Evolutionary conservation across 2,797 vertebrate genomes (phyloP).

Genomic region (Gymnothorax javanicus): DNA sequence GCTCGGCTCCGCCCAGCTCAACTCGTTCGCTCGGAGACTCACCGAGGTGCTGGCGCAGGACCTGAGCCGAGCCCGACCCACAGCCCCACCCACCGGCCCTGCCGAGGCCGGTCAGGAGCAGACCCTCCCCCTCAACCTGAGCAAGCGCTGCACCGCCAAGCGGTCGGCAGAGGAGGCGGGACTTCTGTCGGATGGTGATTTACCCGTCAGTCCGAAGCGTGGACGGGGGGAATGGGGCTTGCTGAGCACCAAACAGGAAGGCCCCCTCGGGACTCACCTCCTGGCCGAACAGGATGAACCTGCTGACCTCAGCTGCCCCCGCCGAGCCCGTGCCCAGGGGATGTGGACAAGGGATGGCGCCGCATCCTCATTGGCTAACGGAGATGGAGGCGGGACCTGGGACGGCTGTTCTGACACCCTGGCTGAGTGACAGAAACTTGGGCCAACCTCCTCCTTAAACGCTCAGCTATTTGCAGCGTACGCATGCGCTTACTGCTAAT

Average conservation of each 20-base stretch:
- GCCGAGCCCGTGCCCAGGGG: conserved; percentile 66
- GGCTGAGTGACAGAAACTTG: conserved; percentile 54
- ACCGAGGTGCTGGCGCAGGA: conserved; percentile 77
- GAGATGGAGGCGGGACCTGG: neutral
- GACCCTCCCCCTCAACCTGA: conserved; percentile 75
- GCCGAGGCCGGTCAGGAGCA: conserved; percentile 64
- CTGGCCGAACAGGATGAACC: conserved; percentile 70
- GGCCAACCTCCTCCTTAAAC: conserved; percentile 34
- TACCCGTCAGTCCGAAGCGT: conserved; percentile 52
- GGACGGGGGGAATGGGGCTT: conserved; percentile 35
- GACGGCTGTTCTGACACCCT: conserved; percentile 24
- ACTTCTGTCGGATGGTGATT: conserved; percentile 29
- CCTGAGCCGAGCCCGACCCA: conserved; percentile 55
- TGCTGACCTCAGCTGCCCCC: conserved; percentile 76
- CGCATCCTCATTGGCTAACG: neutral
- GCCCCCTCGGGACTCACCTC: conserved; percentile 37
- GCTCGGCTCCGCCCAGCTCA: conserved; percentile 68
- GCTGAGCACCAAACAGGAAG: conserved; percentile 37
- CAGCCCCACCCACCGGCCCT: conserved; percentile 31
- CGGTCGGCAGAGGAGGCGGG: conserved; percentile 48
- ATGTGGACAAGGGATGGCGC: neutral
- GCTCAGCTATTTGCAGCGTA: neutral
- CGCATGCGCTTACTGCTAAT: neutral
- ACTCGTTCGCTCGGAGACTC: conserved; percentile 74
- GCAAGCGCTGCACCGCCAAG: conserved; percentile 67